Evolutionary conservation across 1,140 invertebrate genomes (phyloP).

Genomic region (Nasonia vitripennis): DNA sequence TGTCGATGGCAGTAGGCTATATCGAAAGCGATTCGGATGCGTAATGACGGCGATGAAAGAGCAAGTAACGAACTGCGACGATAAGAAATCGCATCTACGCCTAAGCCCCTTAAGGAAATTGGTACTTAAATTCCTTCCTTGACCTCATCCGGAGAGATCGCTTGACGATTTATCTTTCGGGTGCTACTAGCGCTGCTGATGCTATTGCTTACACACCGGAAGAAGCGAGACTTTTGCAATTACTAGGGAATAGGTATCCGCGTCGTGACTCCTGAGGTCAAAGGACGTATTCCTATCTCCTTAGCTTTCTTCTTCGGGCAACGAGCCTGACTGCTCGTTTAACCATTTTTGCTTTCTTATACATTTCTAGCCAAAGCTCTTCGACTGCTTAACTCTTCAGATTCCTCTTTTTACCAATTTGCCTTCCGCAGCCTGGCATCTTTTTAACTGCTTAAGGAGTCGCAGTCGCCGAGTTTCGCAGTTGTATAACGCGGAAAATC

Average conservation of each 20-base stretch:
- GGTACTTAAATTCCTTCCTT: conserved; percentile 42
- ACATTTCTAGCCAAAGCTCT: background rate
- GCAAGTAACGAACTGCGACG: conserved; percentile 31
- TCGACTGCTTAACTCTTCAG: background rate
- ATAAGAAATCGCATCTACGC: conserved; percentile 31
- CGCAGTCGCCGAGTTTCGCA: background rate
- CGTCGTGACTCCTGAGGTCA: conserved; percentile 24
- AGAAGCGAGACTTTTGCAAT: conserved; percentile 20
- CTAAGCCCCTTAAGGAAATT: conserved; percentile 46
- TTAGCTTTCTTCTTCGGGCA: background rate
- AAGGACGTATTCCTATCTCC: background rate
- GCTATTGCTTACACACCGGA: background rate
- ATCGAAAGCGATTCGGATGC: conserved; percentile 18
- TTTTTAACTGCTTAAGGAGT: background rate
- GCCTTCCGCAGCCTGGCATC: background rate
- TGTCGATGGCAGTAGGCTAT: background rate
- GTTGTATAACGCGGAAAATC: background rate
- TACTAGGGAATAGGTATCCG: conserved; percentile 17
- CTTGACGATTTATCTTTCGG: conserved; percentile 6
- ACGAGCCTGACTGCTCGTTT: background rate
- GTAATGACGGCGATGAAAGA: conserved; percentile 33
- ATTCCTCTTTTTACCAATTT: background rate
- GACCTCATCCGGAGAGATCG: conserved; percentile 31
- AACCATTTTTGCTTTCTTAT: background rate
- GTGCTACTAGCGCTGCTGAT: background rate